Percentiles rank a stretch among this genome's conserved stretches.
Conservation (phyloP, 2,888 invertebrate genomes). For the Parapristionchus giblindavisi region DNA sequence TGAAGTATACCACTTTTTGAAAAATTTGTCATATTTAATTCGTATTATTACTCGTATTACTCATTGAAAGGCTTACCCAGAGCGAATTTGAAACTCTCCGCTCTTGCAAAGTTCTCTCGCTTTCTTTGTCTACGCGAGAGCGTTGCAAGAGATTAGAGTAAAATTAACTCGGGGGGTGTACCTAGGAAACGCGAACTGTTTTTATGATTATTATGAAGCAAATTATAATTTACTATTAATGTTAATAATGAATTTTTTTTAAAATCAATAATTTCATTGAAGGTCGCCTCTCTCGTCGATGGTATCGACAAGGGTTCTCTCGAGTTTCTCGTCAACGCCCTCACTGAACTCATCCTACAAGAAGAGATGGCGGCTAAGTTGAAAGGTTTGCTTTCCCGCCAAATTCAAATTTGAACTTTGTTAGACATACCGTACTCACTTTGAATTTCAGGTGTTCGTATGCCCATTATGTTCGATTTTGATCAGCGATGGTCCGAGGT, state of each 20-base stretch:
- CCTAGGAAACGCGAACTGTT: too few relatives aligned
- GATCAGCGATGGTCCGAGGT: constrained; percentile 62
- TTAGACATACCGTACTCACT: neutral
- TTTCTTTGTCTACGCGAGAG: too few relatives aligned
- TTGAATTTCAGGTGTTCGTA: constrained; percentile 57
- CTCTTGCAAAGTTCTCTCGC: too few relatives aligned
- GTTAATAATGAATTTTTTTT: neutral
- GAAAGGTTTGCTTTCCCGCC: constrained; percentile 47
- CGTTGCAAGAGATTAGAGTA: too few relatives aligned
- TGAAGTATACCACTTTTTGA: too few relatives aligned
- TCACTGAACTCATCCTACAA: constrained; percentile 66
- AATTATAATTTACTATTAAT: neutral
- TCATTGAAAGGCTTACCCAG: too few relatives aligned
- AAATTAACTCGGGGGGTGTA: too few relatives aligned
- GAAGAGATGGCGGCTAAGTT: constrained; percentile 68
- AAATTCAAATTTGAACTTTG: neutral
- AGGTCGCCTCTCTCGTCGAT: constrained; percentile 62
- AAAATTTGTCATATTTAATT: too few relatives aligned
- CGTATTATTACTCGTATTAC: too few relatives aligned
- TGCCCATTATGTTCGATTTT: constrained; percentile 68
- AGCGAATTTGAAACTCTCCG: too few relatives aligned
- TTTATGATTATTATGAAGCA: too few relatives aligned
- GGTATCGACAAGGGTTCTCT: constrained; percentile 67
- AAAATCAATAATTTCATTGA: constrained; percentile 6
- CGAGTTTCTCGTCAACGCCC: constrained; percentile 67